Base-by-base conservation (phyloP, 1,140 invertebrate genomes). In the Danaus melanippus region DNA sequence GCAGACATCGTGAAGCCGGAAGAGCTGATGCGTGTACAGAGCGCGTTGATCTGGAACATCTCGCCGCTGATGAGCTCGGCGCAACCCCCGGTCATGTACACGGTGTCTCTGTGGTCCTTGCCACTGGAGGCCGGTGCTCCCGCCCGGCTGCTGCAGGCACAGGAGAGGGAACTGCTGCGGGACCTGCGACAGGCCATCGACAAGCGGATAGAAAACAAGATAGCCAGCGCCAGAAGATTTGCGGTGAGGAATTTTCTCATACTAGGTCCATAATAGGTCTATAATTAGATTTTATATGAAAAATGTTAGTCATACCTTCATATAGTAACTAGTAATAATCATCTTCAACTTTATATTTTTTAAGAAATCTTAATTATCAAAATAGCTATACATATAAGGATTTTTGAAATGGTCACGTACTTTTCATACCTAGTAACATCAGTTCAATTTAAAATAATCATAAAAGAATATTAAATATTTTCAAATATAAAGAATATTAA, bases 51-150 rank as follows among this genome's bases (percentile, higher is more conserved):
- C 70, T 98, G 97, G 97, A 97, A 97, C 77, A 95, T 98, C 67
- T 97, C 95, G 9, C 97, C 96, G 5, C 86, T 98, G 46, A 96
- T 98, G 92, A 96, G 96, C 49, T 95, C 94, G 39, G 92, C 94
- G 12, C 95, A 97, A 71, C 96, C 96, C n/a, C 96, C 96, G 8
- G 89, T 95, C n/a, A 94, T 96, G 92, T 98, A 97, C 80, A 95
- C 96, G 9, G 94, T 95, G 40, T 97, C 95, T 9, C 86, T 98
- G 63, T 97, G 96, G 94, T 95, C 94, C 1, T 88, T 93, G 78
- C 95, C 95, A 8, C 95, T 93, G 73, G 94, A 95, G 84, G 76
- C 88, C 15, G 93, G 94, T 57, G 92, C 95, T 11, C 94, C 95
- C 0, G 91, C 90, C 5, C 90, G 92, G 56, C 84, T 96, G 49